These are phyloP conservation scores for Sylvietta virens DNA, from an alignment of 2,113 vertebrate genomes.

Conservation along the genomic window DNA sequence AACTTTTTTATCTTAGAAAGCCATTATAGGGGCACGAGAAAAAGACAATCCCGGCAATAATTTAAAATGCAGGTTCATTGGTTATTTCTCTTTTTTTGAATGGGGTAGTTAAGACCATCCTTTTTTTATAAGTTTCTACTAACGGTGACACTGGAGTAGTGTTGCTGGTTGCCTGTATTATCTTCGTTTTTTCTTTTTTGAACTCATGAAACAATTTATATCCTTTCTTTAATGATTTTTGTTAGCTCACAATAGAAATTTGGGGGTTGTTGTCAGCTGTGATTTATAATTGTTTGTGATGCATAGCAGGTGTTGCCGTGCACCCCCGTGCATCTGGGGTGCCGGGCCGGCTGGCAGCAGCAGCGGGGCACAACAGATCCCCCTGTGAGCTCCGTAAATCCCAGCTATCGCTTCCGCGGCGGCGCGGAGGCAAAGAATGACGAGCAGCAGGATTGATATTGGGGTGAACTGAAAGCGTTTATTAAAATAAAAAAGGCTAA, in stretches of 20 bases:
- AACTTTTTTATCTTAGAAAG: neutral
- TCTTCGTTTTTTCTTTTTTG: neutral
- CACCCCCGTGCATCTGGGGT: no score
- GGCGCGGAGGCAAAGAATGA: no score
- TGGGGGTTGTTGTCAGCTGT: neutral
- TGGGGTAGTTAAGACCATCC: neutral
- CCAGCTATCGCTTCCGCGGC: no score
- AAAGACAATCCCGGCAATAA: neutral
- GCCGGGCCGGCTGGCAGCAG: no score
- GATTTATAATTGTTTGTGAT: neutral
- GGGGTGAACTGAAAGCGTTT: no score
- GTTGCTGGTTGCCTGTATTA: neutral
- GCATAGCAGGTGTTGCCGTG: no score
- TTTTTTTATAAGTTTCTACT: neutral
- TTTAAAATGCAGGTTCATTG: neutral
- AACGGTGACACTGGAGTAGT: neutral
- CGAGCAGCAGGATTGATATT: no score
- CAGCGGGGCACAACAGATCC: no score
- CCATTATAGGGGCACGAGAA: neutral
- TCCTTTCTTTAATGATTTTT: neutral
- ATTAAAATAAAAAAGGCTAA: no score
- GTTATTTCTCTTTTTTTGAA: neutral
- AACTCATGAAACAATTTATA: neutral
- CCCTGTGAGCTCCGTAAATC: no score
- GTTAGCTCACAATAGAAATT: neutral